phyloP scores from a whole-genome alignment of 2,888 invertebrate genomes.

The Eucera pruinosa region DNA sequence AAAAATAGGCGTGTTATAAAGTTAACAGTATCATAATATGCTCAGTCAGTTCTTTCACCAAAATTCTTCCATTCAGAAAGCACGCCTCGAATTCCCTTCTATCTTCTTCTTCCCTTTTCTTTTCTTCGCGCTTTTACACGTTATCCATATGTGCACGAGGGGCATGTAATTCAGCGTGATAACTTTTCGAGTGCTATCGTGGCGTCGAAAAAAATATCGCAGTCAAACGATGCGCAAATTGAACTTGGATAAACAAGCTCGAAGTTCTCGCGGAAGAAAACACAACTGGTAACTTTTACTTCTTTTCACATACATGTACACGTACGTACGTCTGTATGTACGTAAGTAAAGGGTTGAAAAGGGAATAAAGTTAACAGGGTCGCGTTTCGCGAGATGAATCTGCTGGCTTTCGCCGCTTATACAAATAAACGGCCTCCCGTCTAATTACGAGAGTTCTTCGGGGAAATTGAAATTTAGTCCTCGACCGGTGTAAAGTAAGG shows the following conservation, averaged over 20 bases:
- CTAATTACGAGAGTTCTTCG: conserved; percentile 32
- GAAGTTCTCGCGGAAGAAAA: conserved; percentile 6
- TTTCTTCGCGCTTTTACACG: neutral
- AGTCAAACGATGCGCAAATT: conserved; percentile 12
- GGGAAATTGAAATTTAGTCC: conserved; percentile 39
- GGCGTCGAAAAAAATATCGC: conserved; percentile 1
- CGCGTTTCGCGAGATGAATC: conserved; percentile 15
- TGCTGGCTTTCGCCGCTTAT: neutral
- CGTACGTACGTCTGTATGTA: no score
- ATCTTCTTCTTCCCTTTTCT: neutral
- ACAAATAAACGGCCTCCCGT: conserved; percentile 31
- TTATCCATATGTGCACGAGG: conserved; percentile 5
- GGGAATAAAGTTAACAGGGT: conserved; percentile 21
- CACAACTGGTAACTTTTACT: conserved; percentile 11
- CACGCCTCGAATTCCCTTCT: no score
- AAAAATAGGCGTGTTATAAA: no score
- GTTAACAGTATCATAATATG: no score
- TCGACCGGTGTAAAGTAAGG: conserved; percentile 1
- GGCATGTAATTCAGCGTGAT: conserved; percentile 29
- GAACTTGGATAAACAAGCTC: conserved; percentile 16
- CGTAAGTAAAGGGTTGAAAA: neutral
- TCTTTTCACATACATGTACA: conserved; percentile 25
- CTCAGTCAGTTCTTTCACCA: no score
- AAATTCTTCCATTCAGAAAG: no score
- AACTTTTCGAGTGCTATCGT: conserved; percentile 32